phyloP scores from a whole-genome alignment of 2,113 vertebrate genomes.

The Lasiurus cinereus region DNA sequence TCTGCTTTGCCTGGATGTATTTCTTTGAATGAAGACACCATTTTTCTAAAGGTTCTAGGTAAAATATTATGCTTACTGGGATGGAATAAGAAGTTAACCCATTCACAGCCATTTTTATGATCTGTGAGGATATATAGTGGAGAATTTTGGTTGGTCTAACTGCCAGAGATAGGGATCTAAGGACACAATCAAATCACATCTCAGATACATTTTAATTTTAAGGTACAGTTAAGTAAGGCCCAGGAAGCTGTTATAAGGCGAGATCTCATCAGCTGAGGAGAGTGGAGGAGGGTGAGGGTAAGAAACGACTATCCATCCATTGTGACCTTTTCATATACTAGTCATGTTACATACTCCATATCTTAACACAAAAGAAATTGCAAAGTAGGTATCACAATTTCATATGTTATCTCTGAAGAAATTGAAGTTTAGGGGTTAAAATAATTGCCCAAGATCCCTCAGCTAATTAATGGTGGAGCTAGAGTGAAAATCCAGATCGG shows the following conservation, averaged over 20 bases:
- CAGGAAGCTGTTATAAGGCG: neutral
- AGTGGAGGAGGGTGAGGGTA: neutral
- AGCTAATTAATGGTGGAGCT: neutral
- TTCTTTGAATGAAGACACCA: neutral
- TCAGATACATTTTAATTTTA: neutral
- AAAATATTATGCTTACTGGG: neutral
- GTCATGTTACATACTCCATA: neutral
- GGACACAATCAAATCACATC: neutral
- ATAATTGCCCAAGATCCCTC: neutral
- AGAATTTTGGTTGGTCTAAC: neutral
- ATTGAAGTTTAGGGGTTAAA: neutral
- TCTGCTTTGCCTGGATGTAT: neutral
- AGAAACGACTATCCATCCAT: neutral
- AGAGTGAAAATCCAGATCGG: neutral
- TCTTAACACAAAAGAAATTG: neutral
- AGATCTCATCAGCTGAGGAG: neutral
- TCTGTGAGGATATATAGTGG: neutral
- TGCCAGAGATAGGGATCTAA: neutral
- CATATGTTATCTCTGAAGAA: neutral
- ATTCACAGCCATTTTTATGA: neutral
- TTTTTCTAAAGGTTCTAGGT: constrained; percentile 12
- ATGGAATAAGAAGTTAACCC: neutral
- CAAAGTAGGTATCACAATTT: neutral
- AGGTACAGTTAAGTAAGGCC: neutral
- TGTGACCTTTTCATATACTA: neutral